phyloP scores from a whole-genome alignment of 92 coral and sea anemone genomes.

The Epizoanthus illoricatus region DNA sequence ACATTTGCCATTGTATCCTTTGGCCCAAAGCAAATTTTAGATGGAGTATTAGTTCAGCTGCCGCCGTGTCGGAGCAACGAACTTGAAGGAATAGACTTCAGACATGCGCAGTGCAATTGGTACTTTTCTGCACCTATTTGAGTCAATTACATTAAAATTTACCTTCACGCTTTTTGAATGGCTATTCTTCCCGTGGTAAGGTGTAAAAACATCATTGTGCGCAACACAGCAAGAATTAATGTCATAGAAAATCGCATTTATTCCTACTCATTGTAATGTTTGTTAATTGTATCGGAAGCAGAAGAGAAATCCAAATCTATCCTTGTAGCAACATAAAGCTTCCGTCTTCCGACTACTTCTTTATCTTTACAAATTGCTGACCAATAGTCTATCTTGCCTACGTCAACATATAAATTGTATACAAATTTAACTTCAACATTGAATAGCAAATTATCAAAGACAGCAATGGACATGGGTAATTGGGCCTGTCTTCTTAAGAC shows the following conservation, averaged over 20 bases:
- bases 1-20: slow-evolving; percentile 4
- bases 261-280: slow-evolving; percentile 18
- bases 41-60: slow-evolving; percentile 31
- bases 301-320: slow-evolving; percentile 5
- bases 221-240: slow-evolving; percentile 10
- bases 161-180: slow-evolving; percentile 23
- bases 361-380: slow-evolving; percentile 19
- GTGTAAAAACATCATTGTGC: neutral
- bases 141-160: slow-evolving; percentile 26
- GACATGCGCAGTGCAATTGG: slow-evolving; percentile 28
- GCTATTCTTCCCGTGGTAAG: neutral
- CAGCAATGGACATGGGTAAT: slow-evolving; percentile 36
- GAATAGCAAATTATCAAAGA: slow-evolving; percentile 38
- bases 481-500: slow-evolving; percentile 39
- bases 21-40: slow-evolving; percentile 25
- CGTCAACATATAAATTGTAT: slow-evolving; percentile 37
- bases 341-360: slow-evolving; percentile 8
- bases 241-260: slow-evolving; percentile 22
- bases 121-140: neutral
- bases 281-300: slow-evolving; percentile 2
- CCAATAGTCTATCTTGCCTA: slow-evolving; percentile 12
- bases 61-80: slow-evolving; percentile 36
- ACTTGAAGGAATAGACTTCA: slow-evolving; percentile 32
- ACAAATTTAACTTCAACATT: slow-evolving; percentile 43
- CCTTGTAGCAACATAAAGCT: neutral